phyloP scores from a whole-genome alignment of 1,140 invertebrate genomes.

The Muscidifurax raptorellus region DNA sequence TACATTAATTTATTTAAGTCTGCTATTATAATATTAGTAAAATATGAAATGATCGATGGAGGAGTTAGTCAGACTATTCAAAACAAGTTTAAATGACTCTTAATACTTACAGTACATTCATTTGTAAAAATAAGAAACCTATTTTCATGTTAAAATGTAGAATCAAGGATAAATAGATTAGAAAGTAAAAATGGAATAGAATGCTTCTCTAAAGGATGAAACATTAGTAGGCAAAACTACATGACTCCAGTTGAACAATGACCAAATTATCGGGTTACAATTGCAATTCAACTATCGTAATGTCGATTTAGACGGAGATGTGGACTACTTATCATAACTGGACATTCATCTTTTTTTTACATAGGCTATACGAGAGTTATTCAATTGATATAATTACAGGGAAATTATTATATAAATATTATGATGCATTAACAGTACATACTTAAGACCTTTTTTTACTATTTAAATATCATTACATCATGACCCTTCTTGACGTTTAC shows the following conservation, averaged over 20 bases:
- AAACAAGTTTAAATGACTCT: too few relatives aligned
- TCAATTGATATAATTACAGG: background rate
- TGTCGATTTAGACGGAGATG: background rate
- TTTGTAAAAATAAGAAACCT: background rate
- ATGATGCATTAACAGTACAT: background rate
- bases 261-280: constrained; percentile 21
- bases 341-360: background rate
- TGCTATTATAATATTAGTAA: too few relatives aligned
- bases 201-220: background rate
- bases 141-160: background rate
- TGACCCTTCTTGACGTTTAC: background rate
- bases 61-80: too few relatives aligned
- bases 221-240: constrained; percentile 18
- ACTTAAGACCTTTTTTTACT: background rate
- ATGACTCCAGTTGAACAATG: background rate
- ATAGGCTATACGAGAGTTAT: background rate
- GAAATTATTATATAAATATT: background rate
- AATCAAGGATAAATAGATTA: background rate
- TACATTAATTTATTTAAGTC: too few relatives aligned
- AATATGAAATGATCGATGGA: too few relatives aligned
- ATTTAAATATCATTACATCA: background rate
- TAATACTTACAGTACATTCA: background rate
- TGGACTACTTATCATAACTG: background rate
- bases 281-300: background rate
- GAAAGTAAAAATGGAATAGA: constrained; percentile 5